Evolutionary conservation across 1,140 invertebrate species (phyloP).

Genomic region (Drosophila asahinai): DNA sequence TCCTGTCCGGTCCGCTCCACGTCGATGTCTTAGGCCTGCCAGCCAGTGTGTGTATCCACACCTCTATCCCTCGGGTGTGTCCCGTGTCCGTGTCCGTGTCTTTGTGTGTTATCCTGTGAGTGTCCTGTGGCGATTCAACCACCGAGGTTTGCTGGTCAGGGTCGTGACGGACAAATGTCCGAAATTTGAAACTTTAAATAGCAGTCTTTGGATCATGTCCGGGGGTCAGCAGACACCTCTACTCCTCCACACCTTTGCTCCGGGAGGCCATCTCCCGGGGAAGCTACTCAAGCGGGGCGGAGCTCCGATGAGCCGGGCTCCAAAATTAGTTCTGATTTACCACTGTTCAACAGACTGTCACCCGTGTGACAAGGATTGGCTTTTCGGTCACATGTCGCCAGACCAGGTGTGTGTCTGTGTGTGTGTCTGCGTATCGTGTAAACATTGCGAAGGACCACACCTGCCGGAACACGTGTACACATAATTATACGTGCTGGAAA

Average conservation of each 20-base stretch:
- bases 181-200: conserved; percentile 81
- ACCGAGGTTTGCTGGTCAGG: conserved; percentile 34
- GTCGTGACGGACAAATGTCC: conserved; percentile 77
- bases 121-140: conserved; percentile 43
- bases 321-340: conserved; percentile 62
- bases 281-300: conserved; percentile 38
- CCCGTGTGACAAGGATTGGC: conserved; percentile 45
- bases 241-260: conserved; percentile 13
- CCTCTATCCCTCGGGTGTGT: conserved; percentile 34
- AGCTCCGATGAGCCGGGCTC: conserved; percentile 21
- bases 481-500: conserved; percentile 40
- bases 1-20: conserved; percentile 36
- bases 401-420: conserved; percentile 1
- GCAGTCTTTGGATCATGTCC: conserved; percentile 43
- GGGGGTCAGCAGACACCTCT: conserved; percentile 17
- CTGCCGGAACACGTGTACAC: conserved; percentile 45
- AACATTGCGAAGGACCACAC: conserved; percentile 40
- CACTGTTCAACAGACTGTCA: conserved; percentile 45
- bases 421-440: conserved; percentile 43
- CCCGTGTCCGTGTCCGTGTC: conserved; percentile 10
- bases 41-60: conserved; percentile 13
- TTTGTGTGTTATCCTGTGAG: conserved; percentile 30
- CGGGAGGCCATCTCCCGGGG: not conserved
- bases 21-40: conserved; percentile 73
- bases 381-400: conserved; percentile 44